These are phyloP conservation scores for Platyrinchus mystaceus DNA, from an alignment of 2,797 vertebrate genomes.

Conservation along the genomic window DNA sequence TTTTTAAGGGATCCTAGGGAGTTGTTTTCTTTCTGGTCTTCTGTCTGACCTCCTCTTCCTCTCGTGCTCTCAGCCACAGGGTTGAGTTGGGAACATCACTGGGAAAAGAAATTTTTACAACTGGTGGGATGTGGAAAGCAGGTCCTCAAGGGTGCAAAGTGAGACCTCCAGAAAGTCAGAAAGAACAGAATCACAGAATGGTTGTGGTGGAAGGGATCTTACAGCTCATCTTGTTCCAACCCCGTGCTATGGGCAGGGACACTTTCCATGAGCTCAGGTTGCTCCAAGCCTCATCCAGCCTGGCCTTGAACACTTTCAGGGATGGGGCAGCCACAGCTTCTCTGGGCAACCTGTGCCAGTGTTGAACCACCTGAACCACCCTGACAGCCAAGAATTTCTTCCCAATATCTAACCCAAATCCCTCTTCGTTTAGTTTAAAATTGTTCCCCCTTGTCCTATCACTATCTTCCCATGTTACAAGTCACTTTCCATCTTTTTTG, in stretches of 20 bases:
- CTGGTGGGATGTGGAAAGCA: background rate
- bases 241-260: background rate
- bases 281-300: background rate
- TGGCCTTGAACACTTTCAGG: background rate
- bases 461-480: background rate
- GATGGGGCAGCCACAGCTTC: background rate
- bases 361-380: background rate
- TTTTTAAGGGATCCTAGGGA: background rate
- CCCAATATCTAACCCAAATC: background rate
- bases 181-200: background rate
- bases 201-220: background rate
- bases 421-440: background rate
- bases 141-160: background rate
- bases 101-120: background rate
- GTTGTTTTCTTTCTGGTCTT: background rate
- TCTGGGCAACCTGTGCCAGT: background rate
- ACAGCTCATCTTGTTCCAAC: accelerated
- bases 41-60: background rate
- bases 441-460: background rate
- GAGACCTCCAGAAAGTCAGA: background rate
- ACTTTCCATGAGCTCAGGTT: accelerated
- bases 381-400: accelerated
- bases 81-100: background rate
- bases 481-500: background rate
- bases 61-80: background rate